phyloP scores from a whole-genome alignment of 2,113 vertebrate genomes.

The Micromys minutus region DNA sequence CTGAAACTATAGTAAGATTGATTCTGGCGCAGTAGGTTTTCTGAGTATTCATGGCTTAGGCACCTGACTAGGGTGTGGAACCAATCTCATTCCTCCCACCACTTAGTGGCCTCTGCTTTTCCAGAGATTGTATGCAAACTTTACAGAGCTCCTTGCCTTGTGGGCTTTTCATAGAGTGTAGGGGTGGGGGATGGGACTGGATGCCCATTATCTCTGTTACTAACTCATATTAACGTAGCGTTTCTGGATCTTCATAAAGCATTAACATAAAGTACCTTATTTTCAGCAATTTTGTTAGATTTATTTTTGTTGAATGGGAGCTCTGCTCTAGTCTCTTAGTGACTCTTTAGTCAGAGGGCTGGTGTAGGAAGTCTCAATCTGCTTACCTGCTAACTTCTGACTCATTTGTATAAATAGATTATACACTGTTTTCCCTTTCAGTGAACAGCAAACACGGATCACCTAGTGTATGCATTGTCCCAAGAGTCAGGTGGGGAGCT shows the following conservation, averaged over 20 bases:
- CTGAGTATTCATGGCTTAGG: background rate
- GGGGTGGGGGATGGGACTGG: background rate
- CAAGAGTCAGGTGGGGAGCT: background rate
- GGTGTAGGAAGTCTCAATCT: background rate
- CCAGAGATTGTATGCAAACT: too few species aligned
- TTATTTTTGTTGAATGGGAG: background rate
- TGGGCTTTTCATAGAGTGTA: background rate
- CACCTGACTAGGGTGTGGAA: too few species aligned
- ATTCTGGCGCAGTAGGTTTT: background rate
- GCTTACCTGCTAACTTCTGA: background rate
- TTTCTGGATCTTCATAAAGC: too few species aligned
- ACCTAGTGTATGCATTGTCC: background rate
- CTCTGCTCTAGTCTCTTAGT: background rate
- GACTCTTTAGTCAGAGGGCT: background rate
- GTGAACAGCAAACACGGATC: background rate
- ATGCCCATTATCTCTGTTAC: background rate
- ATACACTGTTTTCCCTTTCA: background rate
- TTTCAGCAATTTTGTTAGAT: background rate
- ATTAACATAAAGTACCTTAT: background rate
- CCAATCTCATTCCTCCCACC: background rate
- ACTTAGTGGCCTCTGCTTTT: background rate
- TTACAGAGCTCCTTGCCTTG: background rate
- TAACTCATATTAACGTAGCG: slow-evolving; percentile 4
- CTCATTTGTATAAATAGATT: slow-evolving; percentile 9
- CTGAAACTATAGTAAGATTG: slow-evolving; percentile 14